Base-by-base conservation (phyloP, 2,888 invertebrate genomes). In the Endotricha flammealis region DNA sequence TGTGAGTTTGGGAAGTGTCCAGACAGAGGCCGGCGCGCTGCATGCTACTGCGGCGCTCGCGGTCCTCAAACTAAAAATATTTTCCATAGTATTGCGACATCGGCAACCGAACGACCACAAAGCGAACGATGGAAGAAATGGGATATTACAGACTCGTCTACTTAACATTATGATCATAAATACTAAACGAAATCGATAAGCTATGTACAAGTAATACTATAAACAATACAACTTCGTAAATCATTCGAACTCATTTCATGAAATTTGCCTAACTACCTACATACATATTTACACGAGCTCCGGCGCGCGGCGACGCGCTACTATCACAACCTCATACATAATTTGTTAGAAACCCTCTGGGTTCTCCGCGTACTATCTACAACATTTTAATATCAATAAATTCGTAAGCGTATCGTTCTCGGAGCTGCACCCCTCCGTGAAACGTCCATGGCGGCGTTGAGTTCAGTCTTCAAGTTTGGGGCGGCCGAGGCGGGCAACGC, bases 311-410 rank as follows among this genome's bases (percentile, higher is more conserved):
- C 20, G 20, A 3, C 20, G 2, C 8, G 20, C 20, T 6, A n/a
- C 27, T 30, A 39, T 39, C 33, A 42, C 39, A 41, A 36, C 36
- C 37, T 22, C 16, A 12, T 32, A 28, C 32, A 11, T 8, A 8
- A 20, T 20, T 4, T 2, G 4, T 16, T 29, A 12, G 28, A 27
- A 30, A 29, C 20, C 31, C 16, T 10, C 29, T 20, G 23, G 9
- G 29, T 13, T 23, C 22, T 13, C 14, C 33, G 27, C 33, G 29
- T 25, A 7, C 27, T 41, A 38, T 35, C 28, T 40, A 29, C 13
- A n/a, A 31, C 30, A 11, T 41, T n/a, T n/a, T n/a, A 48, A 46
- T 45, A 53, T 45, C 47, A 48, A 44, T 53, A 50, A 49, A 53
- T 53, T 50, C 50, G 48, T 48, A 39, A 47, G 36, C 36, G 28